phyloP scores from a whole-genome alignment of 2,888 invertebrate species.

The Kryphioiulus occultus region DNA sequence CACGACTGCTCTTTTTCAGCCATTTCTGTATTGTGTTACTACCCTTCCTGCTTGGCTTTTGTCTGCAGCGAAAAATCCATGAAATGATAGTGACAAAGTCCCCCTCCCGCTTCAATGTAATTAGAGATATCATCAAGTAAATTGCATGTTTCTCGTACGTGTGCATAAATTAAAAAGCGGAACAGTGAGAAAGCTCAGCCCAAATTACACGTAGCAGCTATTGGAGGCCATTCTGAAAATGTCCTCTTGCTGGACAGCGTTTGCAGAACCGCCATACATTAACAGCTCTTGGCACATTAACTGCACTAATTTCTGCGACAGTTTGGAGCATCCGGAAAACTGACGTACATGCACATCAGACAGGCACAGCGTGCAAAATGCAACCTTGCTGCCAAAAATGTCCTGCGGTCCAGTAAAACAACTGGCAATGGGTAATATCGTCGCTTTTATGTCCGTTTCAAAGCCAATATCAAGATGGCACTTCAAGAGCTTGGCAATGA shows the following conservation, averaged over 20 bases:
- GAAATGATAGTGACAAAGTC: conserved; percentile 32
- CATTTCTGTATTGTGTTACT: conserved; percentile 5
- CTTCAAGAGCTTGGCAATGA: background rate
- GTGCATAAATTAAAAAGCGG: background rate
- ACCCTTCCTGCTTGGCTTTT: conserved; percentile 17
- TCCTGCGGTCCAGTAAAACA: background rate
- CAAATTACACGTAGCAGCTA: background rate
- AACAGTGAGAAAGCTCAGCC: background rate
- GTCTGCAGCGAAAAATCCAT: conserved; percentile 6
- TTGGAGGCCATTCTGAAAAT: background rate
- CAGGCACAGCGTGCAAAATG: conserved; percentile 1
- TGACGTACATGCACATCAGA: background rate
- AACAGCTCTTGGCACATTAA: background rate
- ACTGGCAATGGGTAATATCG: background rate
- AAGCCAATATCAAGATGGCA: background rate
- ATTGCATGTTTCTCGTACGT: background rate
- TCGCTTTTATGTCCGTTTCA: background rate
- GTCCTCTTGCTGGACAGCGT: background rate
- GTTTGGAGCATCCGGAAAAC: background rate
- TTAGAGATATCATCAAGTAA: conserved; percentile 38
- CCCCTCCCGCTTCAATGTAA: conserved; percentile 8
- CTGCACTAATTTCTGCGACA: background rate
- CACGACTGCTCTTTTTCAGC: conserved; percentile 22
- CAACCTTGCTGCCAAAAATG: background rate
- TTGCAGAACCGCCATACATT: background rate